Evolutionary conservation across 2,888 invertebrate genomes (phyloP), one percentile per base, ranked within the genome.

Genomic region (Pammene fasciana): DNA sequence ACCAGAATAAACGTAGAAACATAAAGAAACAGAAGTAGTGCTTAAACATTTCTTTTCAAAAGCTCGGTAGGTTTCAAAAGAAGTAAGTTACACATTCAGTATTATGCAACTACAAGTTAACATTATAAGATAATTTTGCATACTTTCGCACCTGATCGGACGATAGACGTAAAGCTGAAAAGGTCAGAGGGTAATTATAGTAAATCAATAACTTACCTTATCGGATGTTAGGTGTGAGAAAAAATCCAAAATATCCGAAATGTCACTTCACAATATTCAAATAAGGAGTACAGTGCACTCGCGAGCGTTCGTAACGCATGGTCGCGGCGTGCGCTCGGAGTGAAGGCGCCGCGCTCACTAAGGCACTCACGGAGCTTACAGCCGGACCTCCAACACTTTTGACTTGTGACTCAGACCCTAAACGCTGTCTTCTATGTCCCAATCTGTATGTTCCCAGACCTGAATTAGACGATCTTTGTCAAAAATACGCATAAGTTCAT

Each of bases 71-170:
- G 16, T 57, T 26, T 55, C 18, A 62, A 34, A 68, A 65, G 50
- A 5, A 14, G 65, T 60, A 65, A 38, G 60, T 62, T 62, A 62
- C 54, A 45, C 41, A 14, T 45, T 18, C 38, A 60, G 10, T 41
- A 65, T 70, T 65, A 65, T 65, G 65, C 60, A 70, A 70, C 34
- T 64, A 45, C 7, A 64, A 50, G 56, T 48, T 59, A 45, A 61
- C 45, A 67, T 64, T 72, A 70, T 45, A 54, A 59, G 34, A 38
- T 62, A 68, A 65, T 62, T 71, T 68, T 76, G 75, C 79, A 82
- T 77, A 85, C 86, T 88, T 87, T 90, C 84, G 85, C 90, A 89
- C 88, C 86, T 89, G 88, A 88, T 88, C 82, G 76, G 72, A 75
- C 72, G 73, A 75, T 77, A 78, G 80, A 79, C 80, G 79, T 78